A percentile compares a stretch with the other conserved stretches of the same genome.
These are phyloP conservation scores for Darevskia mixta DNA, from an alignment of 2,797 vertebrate genomes.

Conservation along the genomic window DNA sequence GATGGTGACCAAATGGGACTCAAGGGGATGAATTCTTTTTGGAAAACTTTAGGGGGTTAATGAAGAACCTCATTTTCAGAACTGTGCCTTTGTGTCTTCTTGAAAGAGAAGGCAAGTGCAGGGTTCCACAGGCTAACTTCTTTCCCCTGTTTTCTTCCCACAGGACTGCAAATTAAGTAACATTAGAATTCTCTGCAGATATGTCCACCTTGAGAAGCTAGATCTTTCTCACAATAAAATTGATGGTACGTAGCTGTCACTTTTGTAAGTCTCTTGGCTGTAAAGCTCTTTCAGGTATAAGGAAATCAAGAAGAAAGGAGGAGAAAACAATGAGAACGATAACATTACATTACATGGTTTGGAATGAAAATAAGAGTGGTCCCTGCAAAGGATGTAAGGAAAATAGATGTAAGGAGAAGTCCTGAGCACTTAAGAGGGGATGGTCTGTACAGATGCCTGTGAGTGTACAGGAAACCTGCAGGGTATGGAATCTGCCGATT, in stretches of 20 bases:
- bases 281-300: slow-evolving; percentile 15
- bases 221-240: slow-evolving; percentile 92
- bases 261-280: background rate
- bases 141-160: slow-evolving; percentile 51
- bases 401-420: background rate
- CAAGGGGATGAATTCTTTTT: no score
- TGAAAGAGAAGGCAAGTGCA: background rate
- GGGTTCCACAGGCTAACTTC: slow-evolving; percentile 23
- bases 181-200: slow-evolving; percentile 85
- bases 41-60: no score
- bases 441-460: background rate
- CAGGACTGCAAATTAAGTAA: slow-evolving; percentile 84
- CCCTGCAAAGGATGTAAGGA: background rate
- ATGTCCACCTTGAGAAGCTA: slow-evolving; percentile 89
- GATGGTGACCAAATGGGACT: no score
- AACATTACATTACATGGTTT: background rate
- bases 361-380: background rate
- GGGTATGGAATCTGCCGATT: background rate
- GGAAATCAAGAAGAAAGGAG: background rate
- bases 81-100: background rate
- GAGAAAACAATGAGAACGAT: background rate
- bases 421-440: background rate
- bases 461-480: background rate
- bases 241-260: slow-evolving; percentile 82
- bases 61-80: background rate